These are phyloP conservation scores for Xylophagus ater DNA, from an alignment of 2,888 invertebrate genomes.

Conservation along the genomic window DNA sequence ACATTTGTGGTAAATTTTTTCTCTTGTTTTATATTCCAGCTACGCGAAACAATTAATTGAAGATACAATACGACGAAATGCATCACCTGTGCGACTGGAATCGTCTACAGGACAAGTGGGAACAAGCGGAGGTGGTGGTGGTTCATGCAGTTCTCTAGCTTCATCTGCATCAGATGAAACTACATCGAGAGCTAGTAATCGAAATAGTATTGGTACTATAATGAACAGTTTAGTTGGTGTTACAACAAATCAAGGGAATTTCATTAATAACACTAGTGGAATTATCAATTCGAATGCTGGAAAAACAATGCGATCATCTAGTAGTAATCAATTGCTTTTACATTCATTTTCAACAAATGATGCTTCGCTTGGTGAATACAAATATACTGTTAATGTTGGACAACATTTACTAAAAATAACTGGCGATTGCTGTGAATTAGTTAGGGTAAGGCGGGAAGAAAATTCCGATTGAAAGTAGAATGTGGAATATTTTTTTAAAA, in stretches of 20 bases:
- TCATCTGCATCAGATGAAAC: constrained; percentile 53
- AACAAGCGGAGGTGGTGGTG: constrained; percentile 43
- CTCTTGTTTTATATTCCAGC: constrained; percentile 39
- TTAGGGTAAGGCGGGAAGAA: constrained; percentile 49
- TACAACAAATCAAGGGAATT: constrained; percentile 18
- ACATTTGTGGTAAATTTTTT: constrained; percentile 5
- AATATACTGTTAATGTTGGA: constrained; percentile 76
- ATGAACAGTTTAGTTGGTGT: constrained; percentile 21
- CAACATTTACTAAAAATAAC: constrained; percentile 75
- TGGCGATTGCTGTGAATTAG: constrained; percentile 72
- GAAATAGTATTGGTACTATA: constrained; percentile 18
- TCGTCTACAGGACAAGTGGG: constrained; percentile 37
- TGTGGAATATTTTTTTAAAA: neutral
- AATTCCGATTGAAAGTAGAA: neutral
- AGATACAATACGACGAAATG: constrained; percentile 89
- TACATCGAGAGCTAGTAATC: constrained; percentile 29
- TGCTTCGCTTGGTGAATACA: constrained; percentile 75
- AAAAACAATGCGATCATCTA: constrained; percentile 9
- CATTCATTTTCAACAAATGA: constrained; percentile 77
- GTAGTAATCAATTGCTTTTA: constrained; percentile 40
- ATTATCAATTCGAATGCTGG: constrained; percentile 14
- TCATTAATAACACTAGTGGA: too few species aligned
- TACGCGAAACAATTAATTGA: constrained; percentile 89
- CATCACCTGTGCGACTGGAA: constrained; percentile 73
- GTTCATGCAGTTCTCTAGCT: constrained; percentile 68